Conservation (phyloP, 92 coral and sea anemone genomes). For the Bergia sp. region DNA sequence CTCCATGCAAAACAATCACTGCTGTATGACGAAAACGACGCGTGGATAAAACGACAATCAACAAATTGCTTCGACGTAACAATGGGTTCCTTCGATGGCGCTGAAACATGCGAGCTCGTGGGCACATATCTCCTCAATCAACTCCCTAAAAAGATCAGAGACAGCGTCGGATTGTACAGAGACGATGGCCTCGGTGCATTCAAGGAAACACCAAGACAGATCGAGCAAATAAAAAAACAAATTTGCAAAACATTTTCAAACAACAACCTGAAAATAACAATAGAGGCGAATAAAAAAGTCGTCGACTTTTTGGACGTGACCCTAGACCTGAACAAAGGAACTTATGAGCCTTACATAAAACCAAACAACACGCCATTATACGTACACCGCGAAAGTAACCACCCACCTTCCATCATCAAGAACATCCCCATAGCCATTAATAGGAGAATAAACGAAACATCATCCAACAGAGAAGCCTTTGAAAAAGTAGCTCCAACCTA, state of each 20-base stretch:
- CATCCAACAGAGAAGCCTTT: background rate
- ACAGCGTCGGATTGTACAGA: background rate
- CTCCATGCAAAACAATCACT: conserved; percentile 19
- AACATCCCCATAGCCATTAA: conserved; percentile 17
- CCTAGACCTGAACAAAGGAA: too few relatives aligned
- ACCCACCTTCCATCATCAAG: conserved; percentile 24
- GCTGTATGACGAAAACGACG: background rate
- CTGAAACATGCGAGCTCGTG: background rate
- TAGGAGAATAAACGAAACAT: background rate
- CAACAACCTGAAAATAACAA: conserved; percentile 11
- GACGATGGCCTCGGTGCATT: too few relatives aligned
- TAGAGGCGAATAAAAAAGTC: too few relatives aligned
- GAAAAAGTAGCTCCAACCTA: conserved; percentile 3
- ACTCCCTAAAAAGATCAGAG: background rate
- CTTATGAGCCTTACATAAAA: too few relatives aligned
- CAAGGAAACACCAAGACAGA: too few relatives aligned
- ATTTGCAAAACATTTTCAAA: background rate
- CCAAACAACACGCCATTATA: conserved; percentile 15
- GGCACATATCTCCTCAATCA: background rate
- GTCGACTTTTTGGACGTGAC: too few relatives aligned
- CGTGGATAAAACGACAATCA: background rate
- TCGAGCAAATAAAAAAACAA: background rate
- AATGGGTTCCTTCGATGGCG: too few relatives aligned
- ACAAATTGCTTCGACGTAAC: background rate
- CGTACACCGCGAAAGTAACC: conserved; percentile 31